Evolutionary conservation across 2,797 vertebrate species (phyloP).

Genomic region (Leptodactylus fallax): DNA sequence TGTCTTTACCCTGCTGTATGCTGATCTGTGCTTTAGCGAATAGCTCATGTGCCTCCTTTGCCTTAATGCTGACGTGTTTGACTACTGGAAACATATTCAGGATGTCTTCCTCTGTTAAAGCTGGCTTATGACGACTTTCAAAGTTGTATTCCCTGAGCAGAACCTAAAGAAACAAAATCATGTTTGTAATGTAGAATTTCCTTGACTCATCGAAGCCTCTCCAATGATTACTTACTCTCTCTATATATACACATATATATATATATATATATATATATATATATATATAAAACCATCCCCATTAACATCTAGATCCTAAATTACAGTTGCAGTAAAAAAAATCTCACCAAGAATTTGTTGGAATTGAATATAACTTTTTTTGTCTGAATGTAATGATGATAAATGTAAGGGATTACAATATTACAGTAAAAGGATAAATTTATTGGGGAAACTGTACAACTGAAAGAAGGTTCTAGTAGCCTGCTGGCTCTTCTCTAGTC

Average conservation of each 20-base stretch:
- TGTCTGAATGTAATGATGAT: too few relatives aligned
- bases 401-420: too few relatives aligned
- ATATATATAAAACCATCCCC: not conserved
- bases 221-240: not conserved
- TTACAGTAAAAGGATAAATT: too few relatives aligned
- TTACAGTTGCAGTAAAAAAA: not conserved
- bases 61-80: constrained; percentile 77
- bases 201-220: not conserved
- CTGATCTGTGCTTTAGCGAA: constrained; percentile 73
- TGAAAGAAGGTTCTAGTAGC: too few relatives aligned
- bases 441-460: too few relatives aligned
- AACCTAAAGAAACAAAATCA: constrained; percentile 69
- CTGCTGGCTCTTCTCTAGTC: too few relatives aligned
- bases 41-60: constrained; percentile 73
- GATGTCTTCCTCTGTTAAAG: constrained; percentile 82
- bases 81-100: constrained; percentile 82
- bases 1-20: constrained; percentile 78
- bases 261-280: not conserved
- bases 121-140: constrained; percentile 81
- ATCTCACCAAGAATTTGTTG: too few relatives aligned
- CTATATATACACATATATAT: too few relatives aligned
- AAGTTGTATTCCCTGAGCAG: constrained; percentile 81
- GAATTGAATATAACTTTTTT: too few relatives aligned
- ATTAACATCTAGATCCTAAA: not conserved
- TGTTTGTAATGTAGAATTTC: not conserved